These are phyloP conservation scores for Trematomus loennbergii DNA, from an alignment of 2,113 vertebrate genomes.

Conservation along the genomic window DNA sequence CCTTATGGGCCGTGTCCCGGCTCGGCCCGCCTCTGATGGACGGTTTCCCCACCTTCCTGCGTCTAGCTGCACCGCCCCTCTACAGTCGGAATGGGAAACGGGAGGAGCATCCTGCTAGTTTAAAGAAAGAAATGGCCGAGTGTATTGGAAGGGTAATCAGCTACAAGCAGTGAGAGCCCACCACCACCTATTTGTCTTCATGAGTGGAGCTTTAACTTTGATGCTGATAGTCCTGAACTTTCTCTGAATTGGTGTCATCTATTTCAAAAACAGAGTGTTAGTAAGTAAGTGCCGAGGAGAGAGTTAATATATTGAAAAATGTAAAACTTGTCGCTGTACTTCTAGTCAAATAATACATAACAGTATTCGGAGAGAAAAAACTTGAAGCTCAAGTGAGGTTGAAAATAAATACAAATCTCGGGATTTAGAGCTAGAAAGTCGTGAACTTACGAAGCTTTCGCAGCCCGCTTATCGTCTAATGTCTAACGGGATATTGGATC, in stretches of 20 bases:
- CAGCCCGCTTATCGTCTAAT: too few species aligned
- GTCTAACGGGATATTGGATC: too few species aligned
- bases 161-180: not conserved
- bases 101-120: slow-evolving; percentile 24
- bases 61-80: slow-evolving; percentile 35
- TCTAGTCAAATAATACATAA: not conserved
- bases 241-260: not conserved
- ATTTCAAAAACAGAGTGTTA: not conserved
- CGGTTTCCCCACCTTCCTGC: slow-evolving; percentile 49
- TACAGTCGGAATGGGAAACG: slow-evolving; percentile 37
- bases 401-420: too few species aligned
- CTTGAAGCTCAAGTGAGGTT: too few species aligned
- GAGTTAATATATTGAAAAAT: not conserved
- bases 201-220: slow-evolving; percentile 25
- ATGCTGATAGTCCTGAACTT: slow-evolving; percentile 2
- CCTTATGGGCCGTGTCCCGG: slow-evolving; percentile 69
- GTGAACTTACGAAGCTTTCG: too few species aligned
- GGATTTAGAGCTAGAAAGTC: too few species aligned
- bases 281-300: not conserved
- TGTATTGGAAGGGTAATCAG: slow-evolving; percentile 27
- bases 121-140: slow-evolving; percentile 22
- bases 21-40: slow-evolving; percentile 64
- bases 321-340: not conserved
- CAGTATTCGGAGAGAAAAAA: too few species aligned
- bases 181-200: slow-evolving; percentile 18